phyloP scores from a whole-genome alignment of 1,140 invertebrate genomes.

The Pantala flavescens region DNA sequence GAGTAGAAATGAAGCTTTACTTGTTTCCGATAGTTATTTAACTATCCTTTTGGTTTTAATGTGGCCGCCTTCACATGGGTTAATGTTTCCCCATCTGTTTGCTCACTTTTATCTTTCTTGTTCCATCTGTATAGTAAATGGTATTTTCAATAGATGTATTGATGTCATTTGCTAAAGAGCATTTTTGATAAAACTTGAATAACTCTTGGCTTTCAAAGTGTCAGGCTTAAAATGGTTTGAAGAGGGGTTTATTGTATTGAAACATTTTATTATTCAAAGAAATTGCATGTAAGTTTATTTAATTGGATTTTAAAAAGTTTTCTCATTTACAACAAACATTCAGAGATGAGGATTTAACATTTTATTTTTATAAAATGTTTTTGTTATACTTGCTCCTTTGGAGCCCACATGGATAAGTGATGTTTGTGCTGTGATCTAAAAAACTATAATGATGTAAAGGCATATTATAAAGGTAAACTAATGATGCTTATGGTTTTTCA shows the following conservation, averaged over 20 bases:
- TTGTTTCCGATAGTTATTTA: background rate
- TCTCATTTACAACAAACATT: no score
- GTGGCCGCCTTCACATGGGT: background rate
- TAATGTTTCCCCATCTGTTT: background rate
- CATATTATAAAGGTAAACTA: background rate
- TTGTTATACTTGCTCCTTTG: background rate
- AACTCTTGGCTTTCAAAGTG: no score
- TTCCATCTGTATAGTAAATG: background rate
- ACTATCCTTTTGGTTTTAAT: background rate
- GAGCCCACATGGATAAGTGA: background rate
- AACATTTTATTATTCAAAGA: no score
- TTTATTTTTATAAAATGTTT: background rate
- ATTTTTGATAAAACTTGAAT: no score
- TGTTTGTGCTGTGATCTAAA: constrained; percentile 1
- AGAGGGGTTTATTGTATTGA: no score
- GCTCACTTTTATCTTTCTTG: background rate
- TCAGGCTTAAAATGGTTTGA: no score
- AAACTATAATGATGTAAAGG: background rate
- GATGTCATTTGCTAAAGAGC: background rate
- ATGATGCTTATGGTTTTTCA: background rate
- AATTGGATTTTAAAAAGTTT: no score
- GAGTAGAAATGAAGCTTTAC: background rate
- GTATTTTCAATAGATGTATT: background rate
- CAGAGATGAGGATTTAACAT: no score
- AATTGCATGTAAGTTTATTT: no score